Percentiles rank a stretch among this genome's conserved stretches.
Evolutionary conservation across 35 echinoderm and acorn worm species (phyloP).

Genomic region (Amphiura filiformis): DNA sequence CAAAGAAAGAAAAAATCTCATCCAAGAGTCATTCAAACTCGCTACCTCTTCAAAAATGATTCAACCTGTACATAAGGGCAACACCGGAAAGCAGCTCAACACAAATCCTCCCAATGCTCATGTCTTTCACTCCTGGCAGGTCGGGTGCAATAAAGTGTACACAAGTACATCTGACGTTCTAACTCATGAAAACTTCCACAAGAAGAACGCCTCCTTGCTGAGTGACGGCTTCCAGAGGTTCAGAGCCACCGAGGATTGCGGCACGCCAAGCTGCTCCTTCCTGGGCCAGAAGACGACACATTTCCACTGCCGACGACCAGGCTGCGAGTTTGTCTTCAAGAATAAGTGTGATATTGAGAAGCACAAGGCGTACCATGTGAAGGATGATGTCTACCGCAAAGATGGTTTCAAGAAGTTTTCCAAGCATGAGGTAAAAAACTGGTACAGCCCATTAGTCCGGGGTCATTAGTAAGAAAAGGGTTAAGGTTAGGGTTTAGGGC

Average conservation of each 20-base stretch:
- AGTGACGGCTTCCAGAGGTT: slow-evolving; percentile 97
- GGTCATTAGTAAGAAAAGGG: too few relatives aligned
- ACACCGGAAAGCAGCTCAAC: background rate
- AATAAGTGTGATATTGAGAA: slow-evolving; percentile 99
- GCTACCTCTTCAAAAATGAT: too few relatives aligned
- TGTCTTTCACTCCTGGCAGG: slow-evolving; percentile 31
- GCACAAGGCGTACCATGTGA: slow-evolving; percentile 95
- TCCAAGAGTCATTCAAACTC: too few relatives aligned
- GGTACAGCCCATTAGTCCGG: too few relatives aligned
- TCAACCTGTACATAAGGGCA: too few relatives aligned
- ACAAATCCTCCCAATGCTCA: background rate
- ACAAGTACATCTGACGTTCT: slow-evolving; percentile 97
- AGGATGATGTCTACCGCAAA: slow-evolving; percentile 90
- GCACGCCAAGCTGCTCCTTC: slow-evolving; percentile 66
- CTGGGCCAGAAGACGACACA: slow-evolving; percentile 98
- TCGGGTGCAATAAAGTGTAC: slow-evolving; percentile 95
- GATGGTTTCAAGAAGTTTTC: slow-evolving; percentile 98
- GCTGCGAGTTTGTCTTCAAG: slow-evolving; percentile 97
- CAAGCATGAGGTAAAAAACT: slow-evolving; percentile 85
- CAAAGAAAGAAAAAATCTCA: too few relatives aligned
- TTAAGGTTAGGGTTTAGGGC: too few relatives aligned
- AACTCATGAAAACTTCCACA: slow-evolving; percentile 99
- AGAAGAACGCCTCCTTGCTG: slow-evolving; percentile 89
- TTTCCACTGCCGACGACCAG: slow-evolving; percentile 86
- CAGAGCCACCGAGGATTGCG: slow-evolving; percentile 98